Evolutionary conservation across 2,113 vertebrate species (phyloP).

Genomic region (Neolamprologus longior): DNA sequence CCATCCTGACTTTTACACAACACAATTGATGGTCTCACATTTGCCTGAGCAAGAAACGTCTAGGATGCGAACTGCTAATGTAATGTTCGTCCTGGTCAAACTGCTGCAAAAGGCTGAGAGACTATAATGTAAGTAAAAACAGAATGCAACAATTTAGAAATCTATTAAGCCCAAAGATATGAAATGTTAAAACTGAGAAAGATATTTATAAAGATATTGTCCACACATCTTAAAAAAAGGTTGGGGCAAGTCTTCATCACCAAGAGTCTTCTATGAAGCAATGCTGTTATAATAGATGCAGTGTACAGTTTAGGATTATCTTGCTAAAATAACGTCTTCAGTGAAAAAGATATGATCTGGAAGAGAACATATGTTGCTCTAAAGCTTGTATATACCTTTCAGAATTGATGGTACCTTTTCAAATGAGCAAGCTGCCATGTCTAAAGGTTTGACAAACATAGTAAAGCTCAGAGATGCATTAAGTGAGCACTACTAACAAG

Average conservation of each 20-base stretch:
- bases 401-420: neutral
- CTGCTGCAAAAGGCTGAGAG: neutral
- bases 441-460: neutral
- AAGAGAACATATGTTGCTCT: neutral
- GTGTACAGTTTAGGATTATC: neutral
- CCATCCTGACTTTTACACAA: neutral
- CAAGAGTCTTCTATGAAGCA: neutral
- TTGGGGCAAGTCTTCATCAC: neutral
- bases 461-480: neutral
- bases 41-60: neutral
- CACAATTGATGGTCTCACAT: neutral
- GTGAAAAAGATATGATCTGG: neutral
- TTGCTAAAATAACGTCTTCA: neutral
- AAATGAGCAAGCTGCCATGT: neutral
- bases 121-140: neutral
- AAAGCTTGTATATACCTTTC: neutral
- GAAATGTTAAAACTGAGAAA: neutral
- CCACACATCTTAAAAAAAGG: neutral
- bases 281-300: neutral
- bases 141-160: neutral
- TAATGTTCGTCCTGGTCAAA: neutral
- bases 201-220: neutral
- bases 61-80: neutral
- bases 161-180: neutral
- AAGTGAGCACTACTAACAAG: neutral